Percentiles rank a stretch among this genome's conserved stretches.
Conservation (phyloP, 92 coral and sea anemone species). For the Muricea muricata region DNA sequence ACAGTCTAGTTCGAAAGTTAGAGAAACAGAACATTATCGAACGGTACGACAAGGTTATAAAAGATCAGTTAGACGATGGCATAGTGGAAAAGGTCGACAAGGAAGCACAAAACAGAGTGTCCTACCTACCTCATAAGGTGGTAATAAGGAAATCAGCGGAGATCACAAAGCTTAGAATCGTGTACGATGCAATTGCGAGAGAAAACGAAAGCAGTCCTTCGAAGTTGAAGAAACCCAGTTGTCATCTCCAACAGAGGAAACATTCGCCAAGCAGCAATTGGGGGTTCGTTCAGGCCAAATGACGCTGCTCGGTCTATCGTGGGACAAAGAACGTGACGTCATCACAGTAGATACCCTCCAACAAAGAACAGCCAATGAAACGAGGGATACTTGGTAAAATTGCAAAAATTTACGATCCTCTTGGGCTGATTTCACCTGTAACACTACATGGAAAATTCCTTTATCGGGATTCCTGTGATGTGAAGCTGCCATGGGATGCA, state of each 20-base stretch:
- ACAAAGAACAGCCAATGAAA: too few relatives aligned
- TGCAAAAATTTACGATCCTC: too few relatives aligned
- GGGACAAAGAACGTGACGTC: too few relatives aligned
- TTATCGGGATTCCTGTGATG: background rate
- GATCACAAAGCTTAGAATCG: background rate
- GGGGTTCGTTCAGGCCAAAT: too few relatives aligned
- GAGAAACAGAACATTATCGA: background rate
- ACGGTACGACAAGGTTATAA: background rate
- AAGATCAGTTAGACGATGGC: constrained; percentile 9
- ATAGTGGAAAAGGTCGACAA: constrained; percentile 3
- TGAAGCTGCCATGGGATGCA: background rate
- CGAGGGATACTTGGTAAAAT: too few relatives aligned
- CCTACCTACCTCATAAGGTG: constrained; percentile 23
- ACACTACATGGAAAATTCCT: too few relatives aligned
- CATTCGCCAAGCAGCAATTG: too few relatives aligned
- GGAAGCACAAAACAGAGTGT: background rate
- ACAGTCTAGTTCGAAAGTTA: background rate
- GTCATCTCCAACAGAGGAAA: too few relatives aligned
- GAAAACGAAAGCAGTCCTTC: background rate
- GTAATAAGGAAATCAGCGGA: constrained; percentile 2
- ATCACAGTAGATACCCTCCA: too few relatives aligned
- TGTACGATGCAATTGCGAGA: background rate
- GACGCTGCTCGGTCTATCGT: too few relatives aligned
- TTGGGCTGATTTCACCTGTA: too few relatives aligned
- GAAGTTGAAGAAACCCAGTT: too few relatives aligned